phyloP scores from a whole-genome alignment of 2,888 invertebrate genomes.

The Eilema griseolum region DNA sequence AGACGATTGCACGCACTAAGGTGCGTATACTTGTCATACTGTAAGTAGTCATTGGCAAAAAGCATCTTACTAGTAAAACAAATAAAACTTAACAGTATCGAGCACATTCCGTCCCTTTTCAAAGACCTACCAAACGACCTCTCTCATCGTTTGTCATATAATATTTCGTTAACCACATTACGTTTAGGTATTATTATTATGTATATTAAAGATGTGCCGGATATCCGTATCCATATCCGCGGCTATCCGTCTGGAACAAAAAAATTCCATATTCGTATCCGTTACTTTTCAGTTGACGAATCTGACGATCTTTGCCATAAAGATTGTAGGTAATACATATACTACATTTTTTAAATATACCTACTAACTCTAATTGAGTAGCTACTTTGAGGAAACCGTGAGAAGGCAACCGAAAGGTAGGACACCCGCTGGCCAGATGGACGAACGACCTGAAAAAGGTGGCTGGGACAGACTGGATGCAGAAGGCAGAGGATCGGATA shows the following conservation, averaged over 20 bases:
- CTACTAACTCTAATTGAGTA: too few relatives aligned
- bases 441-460: too few relatives aligned
- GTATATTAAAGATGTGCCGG: constrained; percentile 5
- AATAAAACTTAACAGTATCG: background rate
- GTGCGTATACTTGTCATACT: background rate
- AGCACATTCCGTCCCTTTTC: background rate
- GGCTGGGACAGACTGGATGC: too few relatives aligned
- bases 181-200: background rate
- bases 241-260: constrained; percentile 4
- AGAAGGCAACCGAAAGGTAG: too few relatives aligned
- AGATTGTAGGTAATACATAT: background rate
- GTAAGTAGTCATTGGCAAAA: background rate
- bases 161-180: background rate
- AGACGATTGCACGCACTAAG: constrained; percentile 3
- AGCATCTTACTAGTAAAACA: background rate
- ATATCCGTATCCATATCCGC: constrained; percentile 7
- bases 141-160: background rate
- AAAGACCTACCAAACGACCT: background rate
- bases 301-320: background rate
- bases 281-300: background rate
- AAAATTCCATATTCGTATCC: constrained; percentile 6
- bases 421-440: too few relatives aligned
- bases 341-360: background rate
- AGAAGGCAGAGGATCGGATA: too few relatives aligned
- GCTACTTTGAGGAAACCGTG: too few relatives aligned